Base-by-base conservation (phyloP, 1,140 invertebrate species). In the Manduca sexta region DNA sequence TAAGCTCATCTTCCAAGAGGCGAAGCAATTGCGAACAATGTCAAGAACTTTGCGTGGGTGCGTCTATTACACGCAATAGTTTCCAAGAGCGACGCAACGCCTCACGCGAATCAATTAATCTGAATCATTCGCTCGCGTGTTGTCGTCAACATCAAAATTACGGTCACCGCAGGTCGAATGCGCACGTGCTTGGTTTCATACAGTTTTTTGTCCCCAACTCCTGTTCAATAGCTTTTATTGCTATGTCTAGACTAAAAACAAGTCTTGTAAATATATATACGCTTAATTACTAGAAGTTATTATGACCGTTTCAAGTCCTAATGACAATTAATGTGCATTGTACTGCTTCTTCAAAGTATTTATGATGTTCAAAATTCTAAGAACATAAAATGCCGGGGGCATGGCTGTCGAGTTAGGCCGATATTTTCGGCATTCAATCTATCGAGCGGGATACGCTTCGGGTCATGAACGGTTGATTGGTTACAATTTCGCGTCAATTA, bases 401-500 rank as follows among this genome's bases (percentile, higher is more conserved):
- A 26, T 26, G 8, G 8, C 4, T 26, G 21, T 26, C 8, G 4
- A 26, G 21, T 26, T 26, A 8, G 21, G 11, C 3, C n/a, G 33
- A 16, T 14, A 42, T 18, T 35, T 42, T 44, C 42, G 42, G 30
- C 30, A 44, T 33, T 44, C 42, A 44, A 44, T 31, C 16, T 14
- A 33, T 40, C 38, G 30, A 34, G 35, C 7, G 17, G 21, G 31
- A 42, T 42, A 49, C 52, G 52, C 41, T 51, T 14, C 44, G 51
- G 64, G 60, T 68, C 64, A 60, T 41, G 58, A 56, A 54, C 64
- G 52, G 56, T 58, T 71, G 74, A 84, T 84, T 84, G 80, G 79
- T 43, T 76, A 74, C 76, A 78, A 81, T 81, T 82, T 80, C 67
- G 74, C 72, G 73, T 80, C 80, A 84, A 80, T 82, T 80, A 79